Base-by-base conservation (phyloP, 2,797 vertebrate species). In the Urosaurus nigricauda region DNA sequence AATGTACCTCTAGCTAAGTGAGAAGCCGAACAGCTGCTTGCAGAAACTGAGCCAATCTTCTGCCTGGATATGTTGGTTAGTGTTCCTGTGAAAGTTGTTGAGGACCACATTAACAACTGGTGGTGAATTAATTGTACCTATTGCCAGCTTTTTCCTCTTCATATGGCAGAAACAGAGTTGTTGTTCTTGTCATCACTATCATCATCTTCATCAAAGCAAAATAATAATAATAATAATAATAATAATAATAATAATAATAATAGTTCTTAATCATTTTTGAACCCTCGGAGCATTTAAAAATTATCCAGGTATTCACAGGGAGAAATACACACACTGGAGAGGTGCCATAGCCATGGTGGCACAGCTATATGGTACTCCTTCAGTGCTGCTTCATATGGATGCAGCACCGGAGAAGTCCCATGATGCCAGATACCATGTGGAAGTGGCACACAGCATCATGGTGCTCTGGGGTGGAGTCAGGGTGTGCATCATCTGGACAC, bases 1-100 rank as follows among this genome's bases (percentile, higher is more conserved):
- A 96, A 85, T 90, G 94, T 95, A 94, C 94, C 90, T 94, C 93
- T 92, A 95, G 81, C 90, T 93, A 95, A 95, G 92, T 92, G 90
- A 80, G 85, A 95, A 92, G 88, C 83, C 91, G 91, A 92, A 87
- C 91, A 95, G 93, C 91, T 95, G 92, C 88, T 94, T 93, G 60
- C 56, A 87, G 74, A 95, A 92, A 43, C 82, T 92, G 90, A 96
- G 88, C 90, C 94, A 94, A 90, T 94, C 92, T 95, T 95, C 93
- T 93, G 93, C 91, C 89, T 90, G 90, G 89, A 90, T 95, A 85
- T 88, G 70, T 86, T 96, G 94, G 85, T 92, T 92, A 95, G 40
- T 68, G 63, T 92, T 95, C 92, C 70, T 83, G 87, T 94, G 85
- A 95, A 95, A 93, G 87, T 92, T 88, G 83, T 17, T 32, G 85